Conservation (phyloP, 2,113 vertebrate genomes). For the Nesogale talazaci region DNA sequence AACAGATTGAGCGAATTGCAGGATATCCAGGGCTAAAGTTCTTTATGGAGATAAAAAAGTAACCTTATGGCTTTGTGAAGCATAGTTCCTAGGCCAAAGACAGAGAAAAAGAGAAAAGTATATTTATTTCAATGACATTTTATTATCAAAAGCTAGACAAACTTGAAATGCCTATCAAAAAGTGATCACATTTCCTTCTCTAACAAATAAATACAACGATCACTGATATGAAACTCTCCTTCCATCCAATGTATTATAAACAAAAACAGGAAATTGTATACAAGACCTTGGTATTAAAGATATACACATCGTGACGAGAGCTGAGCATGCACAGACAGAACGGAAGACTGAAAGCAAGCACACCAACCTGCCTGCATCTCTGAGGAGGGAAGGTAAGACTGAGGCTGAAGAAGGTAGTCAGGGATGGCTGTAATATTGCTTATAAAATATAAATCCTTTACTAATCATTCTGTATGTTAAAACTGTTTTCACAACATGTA, state of each 20-base stretch:
- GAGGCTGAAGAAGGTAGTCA: no score
- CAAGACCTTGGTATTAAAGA: not conserved
- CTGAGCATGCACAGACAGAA: not conserved
- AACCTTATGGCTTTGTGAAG: not conserved
- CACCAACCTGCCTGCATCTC: not conserved
- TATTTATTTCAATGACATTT: not conserved
- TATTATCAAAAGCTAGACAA: not conserved
- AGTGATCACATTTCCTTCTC: no score
- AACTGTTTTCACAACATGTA: not conserved
- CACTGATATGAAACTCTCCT: no score
- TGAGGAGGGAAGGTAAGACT: not conserved
- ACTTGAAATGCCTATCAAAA: no score
- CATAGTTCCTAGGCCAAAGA: not conserved
- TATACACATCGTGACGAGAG: not conserved
- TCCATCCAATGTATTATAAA: not conserved
- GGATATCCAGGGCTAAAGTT: not conserved
- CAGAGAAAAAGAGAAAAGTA: not conserved
- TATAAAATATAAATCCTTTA: not conserved
- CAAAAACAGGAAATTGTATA: not conserved
- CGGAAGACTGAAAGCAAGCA: not conserved
- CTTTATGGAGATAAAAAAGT: not conserved
- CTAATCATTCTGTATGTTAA: rapidly evolving
- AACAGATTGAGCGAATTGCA: not conserved
- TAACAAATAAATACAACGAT: not conserved
- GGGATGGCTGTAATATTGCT: no score